phyloP scores from a whole-genome alignment of 2,797 vertebrate genomes.

The Tympanoctomys barrerae region DNA sequence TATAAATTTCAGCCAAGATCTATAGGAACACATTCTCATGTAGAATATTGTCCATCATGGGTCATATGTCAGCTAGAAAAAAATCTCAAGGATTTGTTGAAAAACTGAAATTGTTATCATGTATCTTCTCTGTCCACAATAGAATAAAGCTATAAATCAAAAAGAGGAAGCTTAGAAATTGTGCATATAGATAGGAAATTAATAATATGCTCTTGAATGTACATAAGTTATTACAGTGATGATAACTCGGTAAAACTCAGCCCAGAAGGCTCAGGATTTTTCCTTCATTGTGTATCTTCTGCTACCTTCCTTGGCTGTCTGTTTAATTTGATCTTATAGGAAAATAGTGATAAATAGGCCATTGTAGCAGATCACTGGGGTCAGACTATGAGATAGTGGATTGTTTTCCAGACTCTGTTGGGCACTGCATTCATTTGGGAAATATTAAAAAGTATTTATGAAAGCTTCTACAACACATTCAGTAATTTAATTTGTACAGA shows the following conservation, averaged over 20 bases:
- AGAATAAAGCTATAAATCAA: neutral
- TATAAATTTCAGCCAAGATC: neutral
- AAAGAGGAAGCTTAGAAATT: neutral
- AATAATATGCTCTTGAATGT: neutral
- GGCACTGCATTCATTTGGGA: neutral
- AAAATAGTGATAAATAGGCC: neutral
- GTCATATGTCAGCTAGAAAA: neutral
- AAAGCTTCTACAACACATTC: neutral
- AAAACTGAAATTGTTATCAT: neutral
- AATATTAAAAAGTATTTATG: neutral
- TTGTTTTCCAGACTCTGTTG: neutral
- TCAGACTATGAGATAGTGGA: neutral
- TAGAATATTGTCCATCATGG: neutral
- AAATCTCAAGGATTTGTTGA: neutral
- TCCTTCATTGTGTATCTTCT: neutral
- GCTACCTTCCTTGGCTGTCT: neutral
- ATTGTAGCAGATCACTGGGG: neutral
- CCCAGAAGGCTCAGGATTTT: neutral
- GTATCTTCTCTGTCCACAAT: too few species aligned
- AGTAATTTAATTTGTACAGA: neutral
- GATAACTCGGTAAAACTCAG: neutral
- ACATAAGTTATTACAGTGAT: neutral
- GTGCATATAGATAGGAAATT: neutral
- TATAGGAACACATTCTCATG: neutral
- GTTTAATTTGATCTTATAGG: neutral